Evolutionary conservation across 2,888 invertebrate genomes (phyloP), one percentile per base, ranked within the genome.

Genomic region (Trachelus troglodyta): DNA sequence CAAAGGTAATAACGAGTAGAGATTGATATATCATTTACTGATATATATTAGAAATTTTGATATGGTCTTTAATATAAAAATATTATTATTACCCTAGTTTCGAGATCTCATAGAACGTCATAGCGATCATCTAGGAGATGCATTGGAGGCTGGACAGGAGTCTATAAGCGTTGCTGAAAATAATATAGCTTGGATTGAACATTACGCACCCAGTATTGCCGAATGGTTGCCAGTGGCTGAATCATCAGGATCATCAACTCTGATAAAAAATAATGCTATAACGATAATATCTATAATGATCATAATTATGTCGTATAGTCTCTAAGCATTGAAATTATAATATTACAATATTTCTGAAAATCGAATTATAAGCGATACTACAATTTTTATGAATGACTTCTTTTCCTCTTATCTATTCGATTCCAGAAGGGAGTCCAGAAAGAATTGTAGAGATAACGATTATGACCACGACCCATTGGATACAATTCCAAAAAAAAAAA

Each of bases 171-270:
- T 78, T 37, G 82, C 86, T 1, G 71, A 76, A 34, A 78, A 79
- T 15, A 86, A 84, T 30, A 71, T 87, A 15, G 73, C 76, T 11
- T 89, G 89, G 90, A 83, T 87, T 15, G 34, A 80, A 33, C 81
- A 74, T 68, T 83, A 84, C 1, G 15, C 56, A 56, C 56, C 56
- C 56, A 23, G 56, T 56, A 56, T 56, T 15, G 56, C 31, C 31
- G 33, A 31, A 31, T 71, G 71, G 31, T 23, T 71, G 2, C 9
- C 56, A 23, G 23, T 56, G 2, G 2, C 56, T 23, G 56, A 56
- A 15, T 56, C 56, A 56, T 56, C 9, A 23, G 23, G 56, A 23
- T 56, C 56, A 23, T 56, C 56, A 1, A 56, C 0, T 23, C 2
- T 23, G 23, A 56, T 23, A 23, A 23, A 23, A 56, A 56, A 56